Evolutionary conservation across 2,113 vertebrate genomes (phyloP), one percentile per base, ranked within the genome.

Genomic region (Turnix velox): DNA sequence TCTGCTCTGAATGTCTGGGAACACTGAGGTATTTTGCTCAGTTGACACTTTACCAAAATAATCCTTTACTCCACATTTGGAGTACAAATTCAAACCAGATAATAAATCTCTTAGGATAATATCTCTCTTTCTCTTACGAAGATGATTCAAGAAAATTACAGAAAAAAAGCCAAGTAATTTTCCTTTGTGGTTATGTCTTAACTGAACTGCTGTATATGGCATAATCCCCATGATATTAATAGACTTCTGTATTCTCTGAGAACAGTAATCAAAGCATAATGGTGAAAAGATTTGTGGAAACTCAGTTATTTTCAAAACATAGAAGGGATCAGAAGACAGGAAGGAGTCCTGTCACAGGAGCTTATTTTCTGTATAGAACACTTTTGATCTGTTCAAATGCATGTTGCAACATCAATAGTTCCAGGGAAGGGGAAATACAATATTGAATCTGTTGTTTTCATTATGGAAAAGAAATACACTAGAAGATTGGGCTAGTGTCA

Each of bases 191-290:
- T 18, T 65, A 18, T 45, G 37, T 54, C 31, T 18, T 63, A 58
- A 74, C 0, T 2, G 18, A 52, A 54, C 8, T 23, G 19, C 4
- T 33, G 2, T 6, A 14, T 28, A 12, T 40, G 31, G 14, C 9
- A 15, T 13, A 31, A 1, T 7, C 68, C 12, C 18, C 14, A 11
- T 24, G 22, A 12, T 35, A 52, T 52, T 15, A 20, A 22, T 37
- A 31, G 58, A 37, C 31, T 42, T 71, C 25, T 24, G 4, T 5
- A 31, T 2, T 4, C 19, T 22, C 6, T 8, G 8, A 55, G 33
- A 63, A 46, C 12, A 62, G 14, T 28, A 20, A 12, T 35, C 30
- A 68, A 68, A 79, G 25, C n/a, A 31, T 23, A 55, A 40, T 10
- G 24, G 14, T 39, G 28, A 39, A 43, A 61, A 73, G 42, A 45